Conservation (phyloP, 2,113 vertebrate genomes). For the Tapirus terrestris region DNA sequence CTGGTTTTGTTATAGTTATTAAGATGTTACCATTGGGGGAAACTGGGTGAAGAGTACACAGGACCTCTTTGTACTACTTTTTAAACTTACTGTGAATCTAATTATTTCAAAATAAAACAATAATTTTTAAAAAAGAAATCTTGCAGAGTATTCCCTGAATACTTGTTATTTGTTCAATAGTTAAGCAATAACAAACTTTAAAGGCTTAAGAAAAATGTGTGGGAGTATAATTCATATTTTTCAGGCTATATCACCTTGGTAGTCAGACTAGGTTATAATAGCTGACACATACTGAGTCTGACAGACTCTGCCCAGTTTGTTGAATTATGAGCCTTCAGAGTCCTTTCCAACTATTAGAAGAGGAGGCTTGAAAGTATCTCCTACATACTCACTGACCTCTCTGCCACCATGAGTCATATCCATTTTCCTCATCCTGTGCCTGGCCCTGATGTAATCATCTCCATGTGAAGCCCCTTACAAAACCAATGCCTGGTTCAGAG, state of each 20-base stretch:
- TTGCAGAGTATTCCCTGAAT: not conserved
- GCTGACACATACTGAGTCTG: not conserved
- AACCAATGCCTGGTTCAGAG: not conserved
- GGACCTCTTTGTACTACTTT: not conserved
- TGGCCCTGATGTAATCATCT: not conserved
- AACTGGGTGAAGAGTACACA: not conserved
- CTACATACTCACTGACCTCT: not conserved
- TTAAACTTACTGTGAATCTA: not conserved
- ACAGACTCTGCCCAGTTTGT: not conserved
- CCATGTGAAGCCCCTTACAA: not conserved
- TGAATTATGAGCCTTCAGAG: not conserved
- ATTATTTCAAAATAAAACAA: conserved; percentile 46
- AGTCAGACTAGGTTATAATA: not conserved
- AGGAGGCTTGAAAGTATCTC: not conserved
- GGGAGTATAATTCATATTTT: conserved; percentile 4
- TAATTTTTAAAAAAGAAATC: not conserved
- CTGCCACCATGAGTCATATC: not conserved
- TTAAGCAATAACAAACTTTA: conserved; percentile 29
- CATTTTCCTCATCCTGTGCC: not conserved
- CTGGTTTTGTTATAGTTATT: conserved; percentile 13
- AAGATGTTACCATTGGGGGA: not conserved
- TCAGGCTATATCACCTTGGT: not conserved
- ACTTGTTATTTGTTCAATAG: conserved; percentile 3
- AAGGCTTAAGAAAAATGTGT: conserved; percentile 38
- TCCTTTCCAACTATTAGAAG: not conserved